A percentile compares a stretch with the other conserved stretches of the same genome.
Conservation (phyloP, 2,888 invertebrate species). For the Hyposoter didymator region DNA sequence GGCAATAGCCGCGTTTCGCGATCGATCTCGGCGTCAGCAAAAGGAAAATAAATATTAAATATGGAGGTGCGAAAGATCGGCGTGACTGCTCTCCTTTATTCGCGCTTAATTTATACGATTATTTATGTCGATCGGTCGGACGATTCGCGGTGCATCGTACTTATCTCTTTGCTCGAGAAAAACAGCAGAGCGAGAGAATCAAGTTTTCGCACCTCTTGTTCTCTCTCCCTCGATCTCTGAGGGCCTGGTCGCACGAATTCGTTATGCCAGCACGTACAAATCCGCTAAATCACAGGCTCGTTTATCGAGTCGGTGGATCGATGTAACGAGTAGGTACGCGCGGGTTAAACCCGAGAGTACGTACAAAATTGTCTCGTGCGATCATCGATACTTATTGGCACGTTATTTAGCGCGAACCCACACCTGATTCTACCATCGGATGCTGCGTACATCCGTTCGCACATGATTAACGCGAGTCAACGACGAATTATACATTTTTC, state of each 20-base stretch:
- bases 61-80: constrained; percentile 60
- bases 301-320: constrained; percentile 70
- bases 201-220: constrained; percentile 60
- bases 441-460: neutral
- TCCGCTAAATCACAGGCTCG: constrained; percentile 69
- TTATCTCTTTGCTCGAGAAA: neutral
- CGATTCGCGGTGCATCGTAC: constrained; percentile 33
- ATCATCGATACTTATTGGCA: constrained; percentile 52
- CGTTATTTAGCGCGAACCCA: constrained; percentile 56
- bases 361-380: constrained; percentile 62
- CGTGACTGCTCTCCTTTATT: constrained; percentile 55
- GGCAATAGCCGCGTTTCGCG: constrained; percentile 22
- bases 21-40: constrained; percentile 21
- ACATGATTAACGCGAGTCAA: neutral
- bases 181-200: constrained; percentile 24
- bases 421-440: constrained; percentile 26
- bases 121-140: constrained; percentile 61
- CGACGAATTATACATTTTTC: neutral
- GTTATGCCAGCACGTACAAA: constrained; percentile 66
- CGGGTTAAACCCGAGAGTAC: constrained; percentile 40
- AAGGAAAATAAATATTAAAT: constrained; percentile 56
- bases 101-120: constrained; percentile 65
- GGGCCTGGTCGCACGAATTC: constrained; percentile 44
- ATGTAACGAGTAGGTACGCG: constrained; percentile 71
- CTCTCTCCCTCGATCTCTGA: neutral